phyloP scores from a whole-genome alignment of 37 sponge, comb jelly and placozoan genomes.

The Corticium candelabrum region DNA sequence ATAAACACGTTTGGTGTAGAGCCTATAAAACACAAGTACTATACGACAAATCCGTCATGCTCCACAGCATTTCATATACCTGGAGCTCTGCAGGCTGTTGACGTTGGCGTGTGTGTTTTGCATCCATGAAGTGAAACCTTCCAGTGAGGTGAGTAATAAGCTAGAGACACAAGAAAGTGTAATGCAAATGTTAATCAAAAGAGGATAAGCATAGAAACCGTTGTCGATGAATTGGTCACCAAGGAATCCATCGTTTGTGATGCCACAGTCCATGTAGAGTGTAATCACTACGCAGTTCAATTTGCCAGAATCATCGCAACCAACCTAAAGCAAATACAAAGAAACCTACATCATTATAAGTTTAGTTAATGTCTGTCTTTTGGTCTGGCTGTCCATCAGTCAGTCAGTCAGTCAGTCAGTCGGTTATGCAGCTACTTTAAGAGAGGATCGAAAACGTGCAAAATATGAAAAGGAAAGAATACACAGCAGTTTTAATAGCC shows the following conservation, averaged over 20 bases:
- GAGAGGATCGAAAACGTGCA: too few species aligned
- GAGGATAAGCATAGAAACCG: constrained; percentile 10
- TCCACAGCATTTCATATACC: constrained; percentile 18
- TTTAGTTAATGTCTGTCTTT: not conserved
- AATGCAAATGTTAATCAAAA: too few species aligned
- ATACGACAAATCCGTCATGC: not conserved
- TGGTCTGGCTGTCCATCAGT: too few species aligned
- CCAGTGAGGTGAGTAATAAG: constrained; percentile 61
- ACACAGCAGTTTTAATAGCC: too few species aligned
- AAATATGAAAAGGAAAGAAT: too few species aligned
- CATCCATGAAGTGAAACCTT: constrained; percentile 21
- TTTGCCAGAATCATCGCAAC: constrained; percentile 43
- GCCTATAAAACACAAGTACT: constrained; percentile 12
- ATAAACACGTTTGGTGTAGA: constrained; percentile 52
- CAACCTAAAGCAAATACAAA: constrained; percentile 22
- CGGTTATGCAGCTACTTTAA: too few species aligned
- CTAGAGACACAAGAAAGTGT: constrained; percentile 15
- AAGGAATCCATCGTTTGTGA: constrained; percentile 24
- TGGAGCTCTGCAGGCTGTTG: constrained; percentile 53
- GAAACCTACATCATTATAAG: not conserved
- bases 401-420: too few species aligned
- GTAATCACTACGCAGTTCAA: constrained; percentile 47
- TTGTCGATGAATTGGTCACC: constrained; percentile 27
- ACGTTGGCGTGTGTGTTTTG: constrained; percentile 55
- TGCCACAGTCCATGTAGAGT: constrained; percentile 47